phyloP scores from a whole-genome alignment of 2,113 vertebrate genomes.

The Lepus americanus region DNA sequence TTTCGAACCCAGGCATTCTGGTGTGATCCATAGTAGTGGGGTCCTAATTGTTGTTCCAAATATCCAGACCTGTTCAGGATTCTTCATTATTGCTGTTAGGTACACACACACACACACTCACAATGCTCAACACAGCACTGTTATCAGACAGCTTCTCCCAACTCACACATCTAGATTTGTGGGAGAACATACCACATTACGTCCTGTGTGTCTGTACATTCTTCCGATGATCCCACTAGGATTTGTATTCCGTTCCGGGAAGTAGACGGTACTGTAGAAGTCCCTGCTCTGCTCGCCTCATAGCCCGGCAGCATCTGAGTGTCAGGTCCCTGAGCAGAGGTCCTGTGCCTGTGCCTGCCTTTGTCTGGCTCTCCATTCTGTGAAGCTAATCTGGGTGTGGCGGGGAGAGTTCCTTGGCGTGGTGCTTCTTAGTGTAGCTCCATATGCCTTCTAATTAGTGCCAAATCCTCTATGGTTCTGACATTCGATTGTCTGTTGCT shows the following conservation, averaged over 20 bases:
- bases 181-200: fast-evolving
- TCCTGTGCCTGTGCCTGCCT: not conserved
- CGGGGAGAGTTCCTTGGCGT: not conserved
- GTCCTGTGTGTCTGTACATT: too few relatives aligned
- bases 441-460: constrained; percentile 21
- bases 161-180: not conserved
- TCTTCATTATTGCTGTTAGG: not conserved
- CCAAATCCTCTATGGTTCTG: constrained; percentile 27
- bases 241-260: not conserved
- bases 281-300: not conserved
- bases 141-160: not conserved
- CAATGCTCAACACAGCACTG: too few relatives aligned
- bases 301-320: not conserved
- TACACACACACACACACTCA: not conserved
- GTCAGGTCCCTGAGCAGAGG: not conserved
- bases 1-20: too few relatives aligned
- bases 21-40: too few relatives aligned
- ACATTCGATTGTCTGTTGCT: constrained; percentile 19
- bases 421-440: not conserved
- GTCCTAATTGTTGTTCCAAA: too few relatives aligned
- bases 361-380: not conserved
- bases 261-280: not conserved
- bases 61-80: not conserved
- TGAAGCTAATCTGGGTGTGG: not conserved
- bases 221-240: not conserved